phyloP scores from a whole-genome alignment of 2,113 vertebrate genomes.

The Pseudorhombus dupliciocellatus region DNA sequence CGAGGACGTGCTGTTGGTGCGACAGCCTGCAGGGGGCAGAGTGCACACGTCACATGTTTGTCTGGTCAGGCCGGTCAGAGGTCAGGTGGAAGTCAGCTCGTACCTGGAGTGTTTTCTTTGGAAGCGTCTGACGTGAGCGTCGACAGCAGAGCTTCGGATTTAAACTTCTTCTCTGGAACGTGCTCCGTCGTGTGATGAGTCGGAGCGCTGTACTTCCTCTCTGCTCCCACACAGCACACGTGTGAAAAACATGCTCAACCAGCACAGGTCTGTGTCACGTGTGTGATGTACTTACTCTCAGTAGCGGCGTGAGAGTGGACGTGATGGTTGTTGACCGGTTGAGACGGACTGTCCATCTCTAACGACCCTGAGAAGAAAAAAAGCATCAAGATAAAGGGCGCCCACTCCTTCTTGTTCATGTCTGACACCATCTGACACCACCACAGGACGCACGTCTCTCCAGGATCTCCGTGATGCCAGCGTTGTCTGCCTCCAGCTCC shows the following conservation, averaged over 20 bases:
- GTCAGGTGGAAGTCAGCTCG: neutral
- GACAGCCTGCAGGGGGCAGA: conserved; percentile 83
- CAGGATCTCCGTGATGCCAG: conserved; percentile 97
- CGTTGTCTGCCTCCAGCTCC: conserved; percentile 99
- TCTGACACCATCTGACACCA: too few species aligned
- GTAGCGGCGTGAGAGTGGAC: conserved; percentile 91
- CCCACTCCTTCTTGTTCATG: neutral
- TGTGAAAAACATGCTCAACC: neutral
- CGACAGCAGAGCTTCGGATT: conserved; percentile 98
- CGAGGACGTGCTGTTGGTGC: conserved; percentile 89
- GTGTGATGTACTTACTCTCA: conserved; percentile 87
- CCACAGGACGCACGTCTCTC: conserved; percentile 87
- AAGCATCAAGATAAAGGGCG: neutral
- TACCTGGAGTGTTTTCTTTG: conserved; percentile 96
- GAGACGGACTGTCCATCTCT: conserved; percentile 96
- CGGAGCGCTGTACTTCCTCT: conserved; percentile 94
- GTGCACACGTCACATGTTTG: neutral
- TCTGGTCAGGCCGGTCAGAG: neutral
- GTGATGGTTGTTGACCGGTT: conserved; percentile 98
- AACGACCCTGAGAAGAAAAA: conserved; percentile 83
- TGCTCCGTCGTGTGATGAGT: conserved; percentile 94
- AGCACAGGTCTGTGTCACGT: neutral
- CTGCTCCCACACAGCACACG: conserved; percentile 67
- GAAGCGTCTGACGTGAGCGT: conserved; percentile 95
- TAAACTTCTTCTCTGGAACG: conserved; percentile 98